These are phyloP conservation scores for Neocrepidodera transversa DNA, from an alignment of 2,888 invertebrate species.

Conservation along the genomic window DNA sequence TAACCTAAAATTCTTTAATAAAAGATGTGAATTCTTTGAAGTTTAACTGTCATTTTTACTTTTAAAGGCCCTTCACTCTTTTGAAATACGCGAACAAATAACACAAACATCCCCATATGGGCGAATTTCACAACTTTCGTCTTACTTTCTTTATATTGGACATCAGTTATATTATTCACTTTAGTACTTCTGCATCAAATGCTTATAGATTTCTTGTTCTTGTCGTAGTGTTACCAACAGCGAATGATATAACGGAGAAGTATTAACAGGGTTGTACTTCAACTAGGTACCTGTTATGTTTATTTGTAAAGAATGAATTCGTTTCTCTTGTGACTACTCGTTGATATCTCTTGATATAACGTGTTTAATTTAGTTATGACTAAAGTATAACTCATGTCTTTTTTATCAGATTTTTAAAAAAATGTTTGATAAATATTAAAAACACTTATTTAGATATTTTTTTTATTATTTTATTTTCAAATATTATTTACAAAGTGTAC, in stretches of 20 bases:
- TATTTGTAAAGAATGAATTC: no score
- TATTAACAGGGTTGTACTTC: constrained; percentile 25
- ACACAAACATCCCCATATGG: constrained; percentile 12
- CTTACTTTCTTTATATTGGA: constrained; percentile 18
- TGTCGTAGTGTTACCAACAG: constrained; percentile 32
- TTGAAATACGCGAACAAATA: background rate
- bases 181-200: constrained; percentile 34
- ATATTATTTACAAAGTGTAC: no score
- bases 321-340: background rate
- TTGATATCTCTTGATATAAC: background rate
- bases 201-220: constrained; percentile 31
- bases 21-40: constrained; percentile 10
- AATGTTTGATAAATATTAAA: no score
- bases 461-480: no score
- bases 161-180: constrained; percentile 29
- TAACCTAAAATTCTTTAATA: constrained; percentile 47
- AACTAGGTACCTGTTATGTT: no score
- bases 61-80: background rate
- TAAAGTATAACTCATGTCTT: no score
- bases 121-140: constrained; percentile 19
- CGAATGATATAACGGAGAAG: constrained; percentile 36
- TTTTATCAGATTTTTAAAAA: no score
- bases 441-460: no score
- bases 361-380: no score
- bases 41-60: constrained; percentile 13